phyloP scores from a whole-genome alignment of 2,888 invertebrate species.

The Beris morrisii region DNA sequence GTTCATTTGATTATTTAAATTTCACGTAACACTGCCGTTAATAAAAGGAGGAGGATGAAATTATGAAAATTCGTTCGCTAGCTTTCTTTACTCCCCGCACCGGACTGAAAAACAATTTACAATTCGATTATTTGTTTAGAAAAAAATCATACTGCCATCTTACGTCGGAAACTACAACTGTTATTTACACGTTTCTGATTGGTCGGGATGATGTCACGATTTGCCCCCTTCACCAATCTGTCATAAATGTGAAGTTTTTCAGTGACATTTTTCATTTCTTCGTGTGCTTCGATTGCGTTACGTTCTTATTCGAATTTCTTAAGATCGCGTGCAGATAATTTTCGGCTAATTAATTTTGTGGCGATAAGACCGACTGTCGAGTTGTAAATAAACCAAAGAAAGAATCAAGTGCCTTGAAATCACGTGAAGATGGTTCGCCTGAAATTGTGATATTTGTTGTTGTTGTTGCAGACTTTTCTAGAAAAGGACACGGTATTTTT shows the following conservation, averaged over 20 bases:
- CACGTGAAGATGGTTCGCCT: conserved; percentile 33
- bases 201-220: conserved; percentile 7
- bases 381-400: background rate
- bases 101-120: background rate
- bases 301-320: background rate
- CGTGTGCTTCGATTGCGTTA: conserved; percentile 2
- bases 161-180: conserved; percentile 8
- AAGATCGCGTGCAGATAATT: background rate
- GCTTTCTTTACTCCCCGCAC: background rate
- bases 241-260: conserved; percentile 29
- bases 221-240: conserved; percentile 12
- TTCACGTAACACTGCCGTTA: too few relatives aligned
- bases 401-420: conserved; percentile 16
- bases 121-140: background rate
- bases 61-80: background rate
- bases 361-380: too few relatives aligned
- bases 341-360: too few relatives aligned
- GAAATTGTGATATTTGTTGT: conserved; percentile 34
- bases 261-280: conserved; percentile 25
- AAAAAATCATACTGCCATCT: conserved; percentile 8
- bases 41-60: background rate
- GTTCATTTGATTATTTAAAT: too few relatives aligned
- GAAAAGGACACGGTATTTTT: conserved; percentile 10
- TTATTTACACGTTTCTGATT: conserved; percentile 22
- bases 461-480: conserved; percentile 17